These are phyloP conservation scores for Wiebesia pumilae DNA, from an alignment of 1,140 invertebrate species.

Conservation along the genomic window DNA sequence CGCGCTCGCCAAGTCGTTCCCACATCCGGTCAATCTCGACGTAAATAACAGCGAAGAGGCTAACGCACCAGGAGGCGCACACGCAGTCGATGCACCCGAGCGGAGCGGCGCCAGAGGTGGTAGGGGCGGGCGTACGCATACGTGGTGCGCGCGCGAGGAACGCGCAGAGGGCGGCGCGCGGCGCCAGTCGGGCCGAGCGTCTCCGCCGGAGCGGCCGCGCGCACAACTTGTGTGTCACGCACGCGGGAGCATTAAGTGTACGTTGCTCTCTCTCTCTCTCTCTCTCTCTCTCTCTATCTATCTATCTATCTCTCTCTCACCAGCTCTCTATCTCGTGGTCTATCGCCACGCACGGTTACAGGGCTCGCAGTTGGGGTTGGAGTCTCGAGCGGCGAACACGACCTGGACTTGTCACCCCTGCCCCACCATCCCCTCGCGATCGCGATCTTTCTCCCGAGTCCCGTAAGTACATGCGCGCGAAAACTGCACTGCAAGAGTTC, in stretches of 20 bases:
- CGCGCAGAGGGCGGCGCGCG: slow-evolving; percentile 14
- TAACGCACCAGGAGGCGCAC: slow-evolving; percentile 33
- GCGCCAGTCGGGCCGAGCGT: slow-evolving; percentile 49
- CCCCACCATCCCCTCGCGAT: no score
- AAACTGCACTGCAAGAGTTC: not conserved
- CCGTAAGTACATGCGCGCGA: not conserved
- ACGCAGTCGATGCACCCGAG: not conserved
- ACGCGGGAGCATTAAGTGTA: slow-evolving; percentile 26
- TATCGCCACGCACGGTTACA: no score
- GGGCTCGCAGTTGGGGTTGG: not conserved
- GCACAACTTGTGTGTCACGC: not conserved
- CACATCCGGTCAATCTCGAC: not conserved
- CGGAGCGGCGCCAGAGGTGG: not conserved
- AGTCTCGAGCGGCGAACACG: not conserved
- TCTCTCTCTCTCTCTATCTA: not conserved
- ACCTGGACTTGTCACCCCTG: no score
- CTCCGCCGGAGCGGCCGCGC: slow-evolving; percentile 31
- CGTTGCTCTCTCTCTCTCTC: slow-evolving; percentile 3
- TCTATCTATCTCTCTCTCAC: not conserved
- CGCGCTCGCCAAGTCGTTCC: no score
- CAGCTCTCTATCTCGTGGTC: not conserved
- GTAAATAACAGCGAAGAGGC: not conserved
- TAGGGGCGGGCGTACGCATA: not conserved
- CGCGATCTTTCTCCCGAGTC: not conserved
- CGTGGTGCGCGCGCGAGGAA: slow-evolving; percentile 6